A percentile compares a stretch with the other conserved stretches of the same genome.
Evolutionary conservation across 2,888 invertebrate species (phyloP).

Genomic region (Tipula confusa): DNA sequence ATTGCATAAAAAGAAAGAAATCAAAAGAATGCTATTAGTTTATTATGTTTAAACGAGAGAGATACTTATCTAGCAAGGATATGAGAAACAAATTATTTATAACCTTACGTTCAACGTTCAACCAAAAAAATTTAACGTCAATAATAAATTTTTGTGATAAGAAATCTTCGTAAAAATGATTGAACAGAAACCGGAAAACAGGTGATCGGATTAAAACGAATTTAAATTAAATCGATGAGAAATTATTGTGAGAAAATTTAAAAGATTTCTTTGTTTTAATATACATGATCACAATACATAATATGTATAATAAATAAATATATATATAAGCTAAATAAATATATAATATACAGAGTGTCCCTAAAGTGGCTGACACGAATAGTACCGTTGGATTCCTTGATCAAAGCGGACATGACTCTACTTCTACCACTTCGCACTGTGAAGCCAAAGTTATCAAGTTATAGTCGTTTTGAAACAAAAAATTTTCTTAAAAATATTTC

Average conservation of each 20-base stretch:
- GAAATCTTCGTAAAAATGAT: background rate
- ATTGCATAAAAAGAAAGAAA: background rate
- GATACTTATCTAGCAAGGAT: conserved; percentile 14
- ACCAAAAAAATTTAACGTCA: background rate
- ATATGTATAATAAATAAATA: background rate
- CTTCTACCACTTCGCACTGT: too few relatives aligned
- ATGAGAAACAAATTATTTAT: conserved; percentile 12
- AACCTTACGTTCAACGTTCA: background rate
- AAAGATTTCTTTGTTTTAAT: background rate
- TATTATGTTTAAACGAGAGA: background rate
- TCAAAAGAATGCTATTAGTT: background rate
- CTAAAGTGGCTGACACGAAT: too few relatives aligned
- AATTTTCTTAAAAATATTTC: too few relatives aligned
- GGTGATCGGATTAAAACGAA: background rate
- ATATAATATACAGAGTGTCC: too few relatives aligned
- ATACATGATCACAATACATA: background rate
- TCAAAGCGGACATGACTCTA: too few relatives aligned
- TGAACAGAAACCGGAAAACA: conserved; percentile 12
- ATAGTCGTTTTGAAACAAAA: too few relatives aligned
- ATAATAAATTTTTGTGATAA: conserved; percentile 3
- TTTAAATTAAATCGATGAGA: background rate
- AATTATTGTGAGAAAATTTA: background rate
- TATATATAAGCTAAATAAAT: too few relatives aligned
- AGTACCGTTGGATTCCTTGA: too few relatives aligned
- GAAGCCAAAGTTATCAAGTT: too few relatives aligned